Evolutionary conservation across 2,113 vertebrate genomes (phyloP), one percentile per base, ranked within the genome.

Genomic region (Chlamydotis undulata): DNA sequence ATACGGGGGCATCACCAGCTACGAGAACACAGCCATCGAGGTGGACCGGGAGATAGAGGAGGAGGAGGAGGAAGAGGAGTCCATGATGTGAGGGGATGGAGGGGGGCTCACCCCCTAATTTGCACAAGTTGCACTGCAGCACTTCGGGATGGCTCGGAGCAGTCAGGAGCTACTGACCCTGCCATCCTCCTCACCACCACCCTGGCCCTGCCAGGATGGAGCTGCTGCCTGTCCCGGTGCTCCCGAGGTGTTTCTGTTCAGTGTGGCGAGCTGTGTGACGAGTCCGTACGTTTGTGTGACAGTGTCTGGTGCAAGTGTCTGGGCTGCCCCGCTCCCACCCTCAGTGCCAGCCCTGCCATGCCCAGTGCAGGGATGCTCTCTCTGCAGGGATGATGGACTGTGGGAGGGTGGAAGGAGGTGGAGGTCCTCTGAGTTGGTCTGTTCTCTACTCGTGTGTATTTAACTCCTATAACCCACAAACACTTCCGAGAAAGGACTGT

Each of bases 1-100:
- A 83, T 98, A 98, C 0, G 98, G 98, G 9, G 98, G 98, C 69
- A 97, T 98, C 94, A 98, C 98, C 97, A 98, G 98, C 98, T 98
- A 98, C 1, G 98, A 98, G 97, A 98, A 98, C 87, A 98, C 97
- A 0, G 98, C 98, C 86, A 97, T 98, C 3, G 97, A 98, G 93
- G 97, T 98, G 95, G 98, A 98, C 94, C 96, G 94, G 4, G 98
- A 98, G 95, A 98, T 98, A 35, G 35, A 35, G 2, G 98, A 98
- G 12, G 98, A 98, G 65, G 98, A 98, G 14, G 98, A 98, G 0
- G 97, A 98, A 10, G 98, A 98, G 50, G 98, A 98, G 53, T 98
- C 98, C 61, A 97, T 98, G 97, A 98, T 98, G 95, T 98, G 97
- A 98, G 79, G 33, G 5, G 22, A 64, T 76, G 69, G 12, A 65